Conservation (phyloP, 2,113 vertebrate genomes). For the Tragelaphus imberbis region DNA sequence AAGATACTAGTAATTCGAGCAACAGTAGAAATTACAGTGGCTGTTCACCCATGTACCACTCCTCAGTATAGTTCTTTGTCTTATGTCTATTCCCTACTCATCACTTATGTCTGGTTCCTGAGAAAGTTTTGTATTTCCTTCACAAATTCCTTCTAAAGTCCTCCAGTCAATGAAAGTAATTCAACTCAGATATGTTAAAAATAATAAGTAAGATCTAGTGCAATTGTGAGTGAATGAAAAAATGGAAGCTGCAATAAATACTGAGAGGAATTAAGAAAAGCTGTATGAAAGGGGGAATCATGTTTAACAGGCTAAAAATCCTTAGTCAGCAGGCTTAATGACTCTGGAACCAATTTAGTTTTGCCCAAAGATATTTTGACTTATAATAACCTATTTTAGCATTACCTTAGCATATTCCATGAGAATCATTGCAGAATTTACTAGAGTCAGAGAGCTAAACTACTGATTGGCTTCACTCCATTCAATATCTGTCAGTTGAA, state of each 20-base stretch:
- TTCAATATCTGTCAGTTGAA: not conserved
- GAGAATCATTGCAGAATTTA: not conserved
- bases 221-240: not conserved
- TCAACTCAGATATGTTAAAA: not conserved
- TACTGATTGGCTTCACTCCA: not conserved
- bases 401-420: not conserved
- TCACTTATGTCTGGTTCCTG: not conserved
- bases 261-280: not conserved
- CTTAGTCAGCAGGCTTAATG: not conserved
- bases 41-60: not conserved
- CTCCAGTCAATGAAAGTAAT: not conserved
- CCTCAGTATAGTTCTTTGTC: not conserved
- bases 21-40: not conserved
- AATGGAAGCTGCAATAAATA: not conserved
- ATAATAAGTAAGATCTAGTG: not conserved
- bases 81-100: not conserved
- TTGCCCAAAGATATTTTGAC: constrained; percentile 40
- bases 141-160: not conserved
- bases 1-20: not conserved
- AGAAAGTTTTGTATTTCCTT: not conserved
- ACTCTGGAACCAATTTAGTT: constrained; percentile 30
- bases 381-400: constrained; percentile 43
- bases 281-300: not conserved
- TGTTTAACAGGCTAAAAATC: not conserved
- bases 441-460: not conserved